Conservation (phyloP, 2,888 invertebrate species). For the Falcaria lacertinaria region DNA sequence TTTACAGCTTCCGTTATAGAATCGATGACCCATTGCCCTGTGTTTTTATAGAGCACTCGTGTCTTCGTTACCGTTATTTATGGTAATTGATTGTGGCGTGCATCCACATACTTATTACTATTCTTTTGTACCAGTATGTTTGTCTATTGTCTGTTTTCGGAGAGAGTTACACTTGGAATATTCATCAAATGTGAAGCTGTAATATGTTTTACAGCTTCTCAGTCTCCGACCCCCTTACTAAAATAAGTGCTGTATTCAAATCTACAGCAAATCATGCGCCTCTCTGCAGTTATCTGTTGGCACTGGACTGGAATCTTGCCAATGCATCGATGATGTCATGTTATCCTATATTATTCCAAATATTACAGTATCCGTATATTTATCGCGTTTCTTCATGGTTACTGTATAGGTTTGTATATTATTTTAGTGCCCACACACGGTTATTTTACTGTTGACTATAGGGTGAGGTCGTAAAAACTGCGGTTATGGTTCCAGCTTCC, state of each 20-base stretch:
- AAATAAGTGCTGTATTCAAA: neutral
- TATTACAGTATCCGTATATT: constrained; percentile 8
- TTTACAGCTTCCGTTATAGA: constrained; percentile 26
- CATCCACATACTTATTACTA: constrained; percentile 22
- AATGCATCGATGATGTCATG: constrained; percentile 16
- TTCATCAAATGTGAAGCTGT: constrained; percentile 11
- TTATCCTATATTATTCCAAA: constrained; percentile 1
- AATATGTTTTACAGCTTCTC: neutral
- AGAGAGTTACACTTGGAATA: constrained; percentile 14
- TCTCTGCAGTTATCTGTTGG: constrained; percentile 30
- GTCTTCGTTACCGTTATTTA: constrained; percentile 32
- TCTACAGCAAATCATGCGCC: constrained; percentile 10
- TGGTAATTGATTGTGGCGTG: constrained; percentile 34
- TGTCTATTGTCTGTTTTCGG: constrained; percentile 11
- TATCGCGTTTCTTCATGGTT: too few species aligned
- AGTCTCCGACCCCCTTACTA: neutral
- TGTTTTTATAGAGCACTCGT: constrained; percentile 23
- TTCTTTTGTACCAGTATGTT: constrained; percentile 20
- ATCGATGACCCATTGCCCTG: constrained; percentile 28
- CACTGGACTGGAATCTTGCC: constrained; percentile 45
- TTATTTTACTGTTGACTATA: too few species aligned
- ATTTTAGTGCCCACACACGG: too few species aligned
- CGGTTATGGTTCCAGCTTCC: too few species aligned
- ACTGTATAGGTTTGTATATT: too few species aligned
- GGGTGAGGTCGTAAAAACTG: too few species aligned